Conservation (phyloP, 2,888 invertebrate genomes). For the Hyalella azteca region DNA sequence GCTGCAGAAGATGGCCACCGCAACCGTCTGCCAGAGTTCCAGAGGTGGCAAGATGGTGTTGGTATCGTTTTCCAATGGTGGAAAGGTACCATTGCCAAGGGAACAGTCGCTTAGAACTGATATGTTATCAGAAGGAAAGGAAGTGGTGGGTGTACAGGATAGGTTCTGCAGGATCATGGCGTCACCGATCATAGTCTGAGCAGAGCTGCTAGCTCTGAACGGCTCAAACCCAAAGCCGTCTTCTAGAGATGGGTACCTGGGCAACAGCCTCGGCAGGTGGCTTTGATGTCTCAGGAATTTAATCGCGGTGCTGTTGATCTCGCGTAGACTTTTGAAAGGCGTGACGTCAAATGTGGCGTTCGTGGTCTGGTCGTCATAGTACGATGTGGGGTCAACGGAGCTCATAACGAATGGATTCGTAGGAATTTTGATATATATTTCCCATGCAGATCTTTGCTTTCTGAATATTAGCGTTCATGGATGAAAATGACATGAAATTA, state of each 20-base stretch:
- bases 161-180: neutral
- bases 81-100: neutral
- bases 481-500: too few species aligned
- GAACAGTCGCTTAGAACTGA: neutral
- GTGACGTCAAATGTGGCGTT: constrained; percentile 1
- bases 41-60: constrained; percentile 77
- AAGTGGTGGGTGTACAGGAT: neutral
- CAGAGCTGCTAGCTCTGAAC: neutral
- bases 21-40: constrained; percentile 68
- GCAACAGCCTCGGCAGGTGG: constrained; percentile 4
- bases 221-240: neutral
- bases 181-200: neutral
- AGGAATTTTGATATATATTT: too few species aligned
- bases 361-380: too few species aligned
- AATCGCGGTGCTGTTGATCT: constrained; percentile 4
- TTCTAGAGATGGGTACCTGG: neutral
- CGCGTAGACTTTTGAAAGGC: constrained; percentile 2
- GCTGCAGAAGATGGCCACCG: constrained; percentile 85
- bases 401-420: too few species aligned
- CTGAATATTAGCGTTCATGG: too few species aligned
- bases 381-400: too few species aligned
- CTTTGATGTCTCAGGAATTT: neutral
- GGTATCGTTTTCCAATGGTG: constrained; percentile 40
- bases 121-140: neutral
- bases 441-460: too few species aligned